Evolutionary conservation across 2,888 invertebrate genomes (phyloP).

Genomic region (Nymphalis polychloros): DNA sequence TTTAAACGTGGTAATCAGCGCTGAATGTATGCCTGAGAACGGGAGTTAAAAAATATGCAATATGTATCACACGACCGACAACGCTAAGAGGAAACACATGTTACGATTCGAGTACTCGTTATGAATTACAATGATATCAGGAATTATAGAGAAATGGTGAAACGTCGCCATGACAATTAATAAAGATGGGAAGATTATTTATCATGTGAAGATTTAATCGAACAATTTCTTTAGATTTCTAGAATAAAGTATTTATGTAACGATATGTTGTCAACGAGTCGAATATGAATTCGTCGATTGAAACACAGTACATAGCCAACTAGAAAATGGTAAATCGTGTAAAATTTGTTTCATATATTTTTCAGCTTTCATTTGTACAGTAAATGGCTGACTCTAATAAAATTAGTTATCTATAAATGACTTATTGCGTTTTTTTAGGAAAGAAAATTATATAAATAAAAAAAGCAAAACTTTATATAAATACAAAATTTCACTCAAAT

Average conservation of each 20-base stretch:
- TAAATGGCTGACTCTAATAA: too few relatives aligned
- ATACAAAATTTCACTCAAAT: too few relatives aligned
- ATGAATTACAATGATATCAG: constrained; percentile 26
- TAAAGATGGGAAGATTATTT: constrained; percentile 29
- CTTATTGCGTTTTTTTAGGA: too few relatives aligned
- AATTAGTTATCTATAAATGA: too few relatives aligned
- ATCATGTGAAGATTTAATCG: constrained; percentile 2
- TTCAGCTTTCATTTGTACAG: too few relatives aligned
- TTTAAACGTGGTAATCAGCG: neutral
- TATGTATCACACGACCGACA: neutral
- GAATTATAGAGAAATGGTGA: constrained; percentile 32
- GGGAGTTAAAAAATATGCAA: neutral
- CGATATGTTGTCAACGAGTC: neutral
- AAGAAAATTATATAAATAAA: too few relatives aligned
- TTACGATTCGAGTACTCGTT: neutral
- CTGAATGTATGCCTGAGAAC: neutral
- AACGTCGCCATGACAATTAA: constrained; percentile 28
- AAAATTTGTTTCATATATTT: too few relatives aligned
- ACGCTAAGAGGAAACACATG: constrained; percentile 11
- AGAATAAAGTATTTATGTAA: neutral
- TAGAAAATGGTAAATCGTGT: too few relatives aligned
- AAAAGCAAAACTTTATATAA: too few relatives aligned
- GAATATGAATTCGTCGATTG: neutral
- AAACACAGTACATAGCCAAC: too few relatives aligned
- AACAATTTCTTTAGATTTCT: constrained; percentile 2